These are phyloP conservation scores for Marmota flaviventris DNA, from an alignment of 2,113 vertebrate genomes.

Conservation along the genomic window DNA sequence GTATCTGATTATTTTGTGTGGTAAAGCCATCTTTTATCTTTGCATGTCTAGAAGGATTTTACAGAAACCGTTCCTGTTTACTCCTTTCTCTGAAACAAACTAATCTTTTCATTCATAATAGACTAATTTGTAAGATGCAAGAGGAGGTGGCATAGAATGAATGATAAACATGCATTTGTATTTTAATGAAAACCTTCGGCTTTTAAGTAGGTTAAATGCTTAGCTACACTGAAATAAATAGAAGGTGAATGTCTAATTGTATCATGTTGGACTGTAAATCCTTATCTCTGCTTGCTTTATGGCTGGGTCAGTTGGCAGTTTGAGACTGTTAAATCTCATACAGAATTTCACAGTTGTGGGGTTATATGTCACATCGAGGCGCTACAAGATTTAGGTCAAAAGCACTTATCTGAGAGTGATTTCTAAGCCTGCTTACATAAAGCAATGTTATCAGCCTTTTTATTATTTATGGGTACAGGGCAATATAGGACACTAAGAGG, in stretches of 20 bases:
- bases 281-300: conserved; percentile 90
- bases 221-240: conserved; percentile 87
- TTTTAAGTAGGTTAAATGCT: conserved; percentile 87
- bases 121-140: conserved; percentile 86
- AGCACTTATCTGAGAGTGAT: conserved; percentile 90
- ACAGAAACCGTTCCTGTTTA: conserved; percentile 88
- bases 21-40: conserved; percentile 91
- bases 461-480: conserved; percentile 87
- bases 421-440: conserved; percentile 92
- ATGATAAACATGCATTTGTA: conserved; percentile 83
- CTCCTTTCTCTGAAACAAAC: conserved; percentile 82
- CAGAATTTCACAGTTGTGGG: conserved; percentile 90
- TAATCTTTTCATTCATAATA: conserved; percentile 87
- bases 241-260: conserved; percentile 91
- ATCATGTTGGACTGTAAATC: conserved; percentile 90
- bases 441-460: conserved; percentile 88
- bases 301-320: conserved; percentile 90
- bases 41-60: conserved; percentile 88
- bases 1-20: conserved; percentile 92
- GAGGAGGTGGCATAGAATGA: conserved; percentile 81
- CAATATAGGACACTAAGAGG: conserved; percentile 80
- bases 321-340: conserved; percentile 90
- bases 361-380: conserved; percentile 89
- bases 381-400: conserved; percentile 92
- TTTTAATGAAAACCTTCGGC: conserved; percentile 86